phyloP scores from a whole-genome alignment of 2,797 vertebrate genomes.

The Chromobotia macracanthus region DNA sequence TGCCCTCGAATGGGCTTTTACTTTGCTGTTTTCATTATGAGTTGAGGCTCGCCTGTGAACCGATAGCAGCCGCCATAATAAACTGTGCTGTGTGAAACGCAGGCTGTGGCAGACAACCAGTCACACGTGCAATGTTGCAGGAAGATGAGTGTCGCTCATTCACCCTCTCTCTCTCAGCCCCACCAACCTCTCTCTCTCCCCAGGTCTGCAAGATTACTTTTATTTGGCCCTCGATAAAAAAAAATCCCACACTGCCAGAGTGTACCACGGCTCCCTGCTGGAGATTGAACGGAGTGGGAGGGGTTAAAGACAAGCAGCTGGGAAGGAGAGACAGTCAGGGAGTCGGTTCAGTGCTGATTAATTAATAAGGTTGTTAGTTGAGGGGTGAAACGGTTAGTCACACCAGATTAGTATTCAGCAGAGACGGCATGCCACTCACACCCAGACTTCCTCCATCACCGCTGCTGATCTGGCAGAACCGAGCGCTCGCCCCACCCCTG shows the following conservation, averaged over 20 bases:
- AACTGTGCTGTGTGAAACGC: conserved; percentile 44
- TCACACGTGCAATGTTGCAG: conserved; percentile 32
- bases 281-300: too few species aligned
- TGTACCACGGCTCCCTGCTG: conserved; percentile 58
- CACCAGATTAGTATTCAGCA: conserved; percentile 70
- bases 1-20: conserved; percentile 36
- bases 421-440: conserved; percentile 54
- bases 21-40: conserved; percentile 34
- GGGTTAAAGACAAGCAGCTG: conserved; percentile 43
- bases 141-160: conserved; percentile 36
- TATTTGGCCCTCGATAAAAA: conserved; percentile 72
- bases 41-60: conserved; percentile 33
- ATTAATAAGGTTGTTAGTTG: conserved; percentile 55
- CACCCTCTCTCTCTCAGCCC: background rate
- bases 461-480: conserved; percentile 67
- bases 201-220: conserved; percentile 68
- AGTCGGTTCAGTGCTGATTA: conserved; percentile 49
- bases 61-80: conserved; percentile 40
- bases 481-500: conserved; percentile 68
- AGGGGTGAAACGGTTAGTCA: conserved; percentile 45
- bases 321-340: conserved; percentile 11
- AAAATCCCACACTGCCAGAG: conserved; percentile 50
- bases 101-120: conserved; percentile 43
- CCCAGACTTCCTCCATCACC: conserved; percentile 60
- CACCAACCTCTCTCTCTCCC: background rate